Conservation (phyloP, 2,113 vertebrate genomes). For the Dipodomys merriami region DNA sequence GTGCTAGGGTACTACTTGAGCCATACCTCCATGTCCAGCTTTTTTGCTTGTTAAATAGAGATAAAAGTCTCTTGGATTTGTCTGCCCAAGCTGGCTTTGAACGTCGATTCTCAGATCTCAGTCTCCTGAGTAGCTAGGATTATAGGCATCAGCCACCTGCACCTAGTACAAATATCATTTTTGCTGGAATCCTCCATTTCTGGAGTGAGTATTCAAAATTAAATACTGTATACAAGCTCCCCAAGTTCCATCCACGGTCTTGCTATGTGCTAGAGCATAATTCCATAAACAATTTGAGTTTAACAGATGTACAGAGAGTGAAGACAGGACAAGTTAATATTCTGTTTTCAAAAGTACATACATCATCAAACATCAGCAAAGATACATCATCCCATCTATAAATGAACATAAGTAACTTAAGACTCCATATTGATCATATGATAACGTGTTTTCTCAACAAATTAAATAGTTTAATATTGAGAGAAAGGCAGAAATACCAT, state of each 20-base stretch:
- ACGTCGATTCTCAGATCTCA: no score
- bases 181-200: conserved; percentile 16
- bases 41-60: no score
- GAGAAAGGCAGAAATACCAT: conserved; percentile 40
- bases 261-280: conserved; percentile 9
- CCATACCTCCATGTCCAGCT: no score
- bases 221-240: neutral
- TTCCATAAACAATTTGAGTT: conserved; percentile 1
- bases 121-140: no score
- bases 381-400: neutral
- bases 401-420: conserved; percentile 1
- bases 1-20: no score
- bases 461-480: conserved; percentile 10
- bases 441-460: neutral
- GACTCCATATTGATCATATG: neutral
- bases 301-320: conserved; percentile 4
- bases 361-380: neutral
- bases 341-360: neutral
- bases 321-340: conserved; percentile 12
- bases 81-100: no score
- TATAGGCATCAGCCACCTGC: no score
- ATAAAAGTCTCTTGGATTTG: no score
- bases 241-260: neutral
- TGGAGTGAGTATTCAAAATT: conserved; percentile 25
- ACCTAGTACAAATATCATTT: conserved; percentile 18